Percentiles rank a stretch among this genome's conserved stretches.
Evolutionary conservation across 2,797 vertebrate species (phyloP).

Genomic region (Nyctibius grandis): DNA sequence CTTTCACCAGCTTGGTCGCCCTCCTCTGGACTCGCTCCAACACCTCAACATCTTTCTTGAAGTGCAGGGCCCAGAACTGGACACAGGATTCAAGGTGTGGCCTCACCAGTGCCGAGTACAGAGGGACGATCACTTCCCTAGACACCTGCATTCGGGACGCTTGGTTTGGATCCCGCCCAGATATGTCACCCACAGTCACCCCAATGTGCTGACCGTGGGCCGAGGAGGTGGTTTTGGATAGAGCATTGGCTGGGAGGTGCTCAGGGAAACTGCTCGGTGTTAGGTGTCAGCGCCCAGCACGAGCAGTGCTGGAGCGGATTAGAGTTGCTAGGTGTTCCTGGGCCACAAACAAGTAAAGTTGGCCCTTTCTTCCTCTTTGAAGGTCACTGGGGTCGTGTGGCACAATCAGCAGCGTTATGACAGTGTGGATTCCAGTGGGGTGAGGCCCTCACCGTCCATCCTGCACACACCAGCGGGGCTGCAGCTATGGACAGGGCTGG

Average conservation of each 20-base stretch:
- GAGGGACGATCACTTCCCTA: too few relatives aligned
- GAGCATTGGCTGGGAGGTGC: background rate
- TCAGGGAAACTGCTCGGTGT: background rate
- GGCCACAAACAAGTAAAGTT: background rate
- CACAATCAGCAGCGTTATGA: background rate
- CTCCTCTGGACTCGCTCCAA: too few relatives aligned
- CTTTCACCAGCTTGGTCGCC: too few relatives aligned
- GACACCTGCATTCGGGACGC: background rate
- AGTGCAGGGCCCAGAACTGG: too few relatives aligned
- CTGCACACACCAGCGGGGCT: background rate
- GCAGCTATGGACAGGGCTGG: background rate
- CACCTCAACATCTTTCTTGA: too few relatives aligned
- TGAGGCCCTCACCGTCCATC: background rate
- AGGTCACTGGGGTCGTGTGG: rapidly evolving
- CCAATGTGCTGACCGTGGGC: background rate
- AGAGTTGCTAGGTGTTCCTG: background rate
- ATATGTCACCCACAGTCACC: background rate
- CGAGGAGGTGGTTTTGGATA: background rate
- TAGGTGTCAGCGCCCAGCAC: background rate
- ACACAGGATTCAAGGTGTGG: too few relatives aligned
- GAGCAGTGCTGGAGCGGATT: rapidly evolving
- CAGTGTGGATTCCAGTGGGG: background rate
- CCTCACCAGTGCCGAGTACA: too few relatives aligned
- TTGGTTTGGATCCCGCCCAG: background rate
- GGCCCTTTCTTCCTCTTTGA: background rate